Evolutionary conservation across 1,140 invertebrate genomes (phyloP).

Genomic region (Nymphalis io): DNA sequence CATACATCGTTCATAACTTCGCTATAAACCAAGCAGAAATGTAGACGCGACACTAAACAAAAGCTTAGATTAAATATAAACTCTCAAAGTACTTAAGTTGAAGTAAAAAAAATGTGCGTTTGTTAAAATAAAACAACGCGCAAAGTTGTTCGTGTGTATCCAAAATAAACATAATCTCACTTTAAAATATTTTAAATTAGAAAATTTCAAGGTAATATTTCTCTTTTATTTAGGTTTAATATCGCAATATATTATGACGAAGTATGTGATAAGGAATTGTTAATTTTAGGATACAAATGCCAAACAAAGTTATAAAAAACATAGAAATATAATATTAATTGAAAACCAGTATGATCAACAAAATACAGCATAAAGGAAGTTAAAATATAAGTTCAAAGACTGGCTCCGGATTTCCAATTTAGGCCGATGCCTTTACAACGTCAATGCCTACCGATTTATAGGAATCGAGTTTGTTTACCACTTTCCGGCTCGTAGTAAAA

Average conservation of each 20-base stretch:
- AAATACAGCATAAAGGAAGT: too few relatives aligned
- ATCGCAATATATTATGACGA: neutral
- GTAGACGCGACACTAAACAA: conserved; percentile 44
- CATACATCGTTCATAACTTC: conserved; percentile 44
- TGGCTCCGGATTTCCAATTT: too few relatives aligned
- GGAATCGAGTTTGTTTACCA: too few relatives aligned
- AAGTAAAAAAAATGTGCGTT: conserved; percentile 37
- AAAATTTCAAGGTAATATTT: conserved; percentile 1
- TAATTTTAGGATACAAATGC: neutral
- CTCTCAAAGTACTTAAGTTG: conserved; percentile 37
- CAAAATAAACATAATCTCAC: conserved; percentile 31
- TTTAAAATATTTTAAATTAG: conserved; percentile 17
- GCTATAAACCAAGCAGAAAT: conserved; percentile 47
- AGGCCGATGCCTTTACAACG: too few relatives aligned
- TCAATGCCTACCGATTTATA: too few relatives aligned
- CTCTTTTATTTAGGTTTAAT: neutral
- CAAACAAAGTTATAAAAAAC: neutral
- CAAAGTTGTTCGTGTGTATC: conserved; percentile 27
- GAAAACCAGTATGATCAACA: too few relatives aligned
- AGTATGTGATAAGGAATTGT: neutral
- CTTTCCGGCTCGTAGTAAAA: too few relatives aligned
- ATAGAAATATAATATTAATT: conserved; percentile 5
- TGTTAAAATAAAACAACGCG: conserved; percentile 34
- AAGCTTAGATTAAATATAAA: conserved; percentile 49
- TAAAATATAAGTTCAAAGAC: too few relatives aligned